These are phyloP conservation scores for Dendrolimus houi DNA, from an alignment of 2,888 invertebrate genomes.

Conservation along the genomic window DNA sequence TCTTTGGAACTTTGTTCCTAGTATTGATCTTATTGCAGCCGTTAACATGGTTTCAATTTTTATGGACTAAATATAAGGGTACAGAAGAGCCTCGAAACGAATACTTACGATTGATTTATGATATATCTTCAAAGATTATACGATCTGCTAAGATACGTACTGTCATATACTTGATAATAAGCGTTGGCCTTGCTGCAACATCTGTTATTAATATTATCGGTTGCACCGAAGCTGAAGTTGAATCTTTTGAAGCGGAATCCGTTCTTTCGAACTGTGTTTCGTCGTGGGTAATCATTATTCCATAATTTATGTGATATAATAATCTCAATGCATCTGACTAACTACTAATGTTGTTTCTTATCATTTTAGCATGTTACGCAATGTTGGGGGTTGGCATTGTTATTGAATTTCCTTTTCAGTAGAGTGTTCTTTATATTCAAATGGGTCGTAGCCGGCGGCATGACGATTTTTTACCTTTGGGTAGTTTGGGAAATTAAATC, in stretches of 20 bases:
- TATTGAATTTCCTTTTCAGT: slow-evolving; percentile 88
- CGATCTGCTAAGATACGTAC: slow-evolving; percentile 79
- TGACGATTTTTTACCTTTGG: slow-evolving; percentile 80
- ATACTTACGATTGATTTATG: slow-evolving; percentile 75
- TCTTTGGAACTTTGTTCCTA: slow-evolving; percentile 33
- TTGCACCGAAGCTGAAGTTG: slow-evolving; percentile 41
- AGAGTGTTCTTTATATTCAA: slow-evolving; percentile 90
- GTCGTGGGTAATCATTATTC: slow-evolving; percentile 60
- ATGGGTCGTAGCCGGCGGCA: slow-evolving; percentile 80
- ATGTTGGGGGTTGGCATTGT: slow-evolving; percentile 78
- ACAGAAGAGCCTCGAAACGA: slow-evolving; percentile 73
- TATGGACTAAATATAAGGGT: slow-evolving; percentile 76
- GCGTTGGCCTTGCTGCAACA: slow-evolving; percentile 78
- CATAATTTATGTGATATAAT: slow-evolving; percentile 2
- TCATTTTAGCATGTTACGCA: slow-evolving; percentile 85
- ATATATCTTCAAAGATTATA: slow-evolving; percentile 77
- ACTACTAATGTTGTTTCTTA: background rate
- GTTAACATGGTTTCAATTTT: slow-evolving; percentile 85
- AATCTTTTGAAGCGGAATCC: slow-evolving; percentile 26
- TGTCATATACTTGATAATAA: slow-evolving; percentile 80
- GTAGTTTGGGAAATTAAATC: slow-evolving; percentile 80
- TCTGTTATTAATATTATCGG: slow-evolving; percentile 80
- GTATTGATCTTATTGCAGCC: slow-evolving; percentile 75
- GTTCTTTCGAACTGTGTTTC: slow-evolving; percentile 64
- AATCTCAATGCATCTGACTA: slow-evolving; percentile 3